Evolutionary conservation across 2,888 invertebrate genomes (phyloP).

Genomic region (Calameuta filiformis): DNA sequence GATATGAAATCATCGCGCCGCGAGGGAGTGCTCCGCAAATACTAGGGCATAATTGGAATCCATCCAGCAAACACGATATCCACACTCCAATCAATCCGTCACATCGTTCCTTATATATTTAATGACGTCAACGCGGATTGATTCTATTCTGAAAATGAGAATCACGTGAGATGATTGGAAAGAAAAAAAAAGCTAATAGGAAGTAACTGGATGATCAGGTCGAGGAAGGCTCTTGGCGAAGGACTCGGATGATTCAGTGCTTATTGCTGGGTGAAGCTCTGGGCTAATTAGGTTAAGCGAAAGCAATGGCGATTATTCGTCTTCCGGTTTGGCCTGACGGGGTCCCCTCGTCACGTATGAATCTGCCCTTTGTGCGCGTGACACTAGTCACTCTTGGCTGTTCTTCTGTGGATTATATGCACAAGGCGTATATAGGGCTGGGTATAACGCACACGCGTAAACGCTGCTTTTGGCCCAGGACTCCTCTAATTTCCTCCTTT

Average conservation of each 20-base stretch:
- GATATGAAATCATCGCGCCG: slow-evolving; percentile 60
- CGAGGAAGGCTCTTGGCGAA: neutral
- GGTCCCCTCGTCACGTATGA: neutral
- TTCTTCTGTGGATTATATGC: neutral
- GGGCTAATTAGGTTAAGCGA: neutral
- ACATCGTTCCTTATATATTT: slow-evolving; percentile 33
- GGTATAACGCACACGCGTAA: neutral
- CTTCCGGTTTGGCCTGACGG: neutral
- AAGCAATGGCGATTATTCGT: neutral
- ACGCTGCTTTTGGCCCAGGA: slow-evolving; percentile 22
- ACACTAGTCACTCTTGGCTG: neutral
- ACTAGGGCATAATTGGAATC: slow-evolving; percentile 62
- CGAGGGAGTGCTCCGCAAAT: slow-evolving; percentile 63
- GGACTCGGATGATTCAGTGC: neutral
- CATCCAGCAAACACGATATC: slow-evolving; percentile 57
- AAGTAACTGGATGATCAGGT: slow-evolving; percentile 26
- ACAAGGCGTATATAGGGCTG: neutral
- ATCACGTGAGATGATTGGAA: neutral
- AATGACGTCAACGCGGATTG: slow-evolving; percentile 1
- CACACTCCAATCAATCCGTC: slow-evolving; percentile 60
- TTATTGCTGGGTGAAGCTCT: neutral
- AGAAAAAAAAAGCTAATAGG: neutral
- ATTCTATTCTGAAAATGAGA: neutral
- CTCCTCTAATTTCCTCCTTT: slow-evolving; percentile 53
- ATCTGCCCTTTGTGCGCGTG: neutral